These are phyloP conservation scores for Microcebus ravelobensis DNA, from an alignment of 2,113 vertebrate species.

Conservation along the genomic window DNA sequence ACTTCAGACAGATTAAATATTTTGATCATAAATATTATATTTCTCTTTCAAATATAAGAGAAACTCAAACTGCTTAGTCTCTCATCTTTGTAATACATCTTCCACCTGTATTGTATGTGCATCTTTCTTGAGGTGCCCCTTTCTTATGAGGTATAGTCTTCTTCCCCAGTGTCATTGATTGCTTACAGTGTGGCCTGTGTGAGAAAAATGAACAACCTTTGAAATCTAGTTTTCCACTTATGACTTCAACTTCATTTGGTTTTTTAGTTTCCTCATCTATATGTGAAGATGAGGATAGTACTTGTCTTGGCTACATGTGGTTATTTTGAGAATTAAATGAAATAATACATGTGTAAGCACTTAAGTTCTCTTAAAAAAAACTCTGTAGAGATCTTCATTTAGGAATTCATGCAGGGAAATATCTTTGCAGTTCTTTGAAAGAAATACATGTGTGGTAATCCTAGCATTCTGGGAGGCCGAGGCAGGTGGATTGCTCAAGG, in stretches of 20 bases:
- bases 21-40: slow-evolving; percentile 14
- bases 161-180: background rate
- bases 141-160: background rate
- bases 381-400: background rate
- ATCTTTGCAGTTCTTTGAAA: slow-evolving; percentile 24
- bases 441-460: background rate
- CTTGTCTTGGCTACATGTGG: background rate
- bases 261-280: background rate
- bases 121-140: background rate
- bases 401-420: background rate
- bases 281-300: background rate
- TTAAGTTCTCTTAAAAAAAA: background rate
- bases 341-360: background rate
- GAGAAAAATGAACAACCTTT: background rate
- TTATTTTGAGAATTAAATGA: slow-evolving; percentile 14
- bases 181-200: background rate
- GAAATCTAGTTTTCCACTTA: background rate
- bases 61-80: background rate
- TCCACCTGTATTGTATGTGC: background rate
- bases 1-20: slow-evolving; percentile 21
- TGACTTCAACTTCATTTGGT: background rate
- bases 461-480: too few species aligned
- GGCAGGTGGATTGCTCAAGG: too few species aligned
- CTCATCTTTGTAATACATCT: background rate
- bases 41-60: background rate